These are phyloP conservation scores for Aphelocoma coerulescens DNA, from an alignment of 2,113 vertebrate species.

Conservation along the genomic window DNA sequence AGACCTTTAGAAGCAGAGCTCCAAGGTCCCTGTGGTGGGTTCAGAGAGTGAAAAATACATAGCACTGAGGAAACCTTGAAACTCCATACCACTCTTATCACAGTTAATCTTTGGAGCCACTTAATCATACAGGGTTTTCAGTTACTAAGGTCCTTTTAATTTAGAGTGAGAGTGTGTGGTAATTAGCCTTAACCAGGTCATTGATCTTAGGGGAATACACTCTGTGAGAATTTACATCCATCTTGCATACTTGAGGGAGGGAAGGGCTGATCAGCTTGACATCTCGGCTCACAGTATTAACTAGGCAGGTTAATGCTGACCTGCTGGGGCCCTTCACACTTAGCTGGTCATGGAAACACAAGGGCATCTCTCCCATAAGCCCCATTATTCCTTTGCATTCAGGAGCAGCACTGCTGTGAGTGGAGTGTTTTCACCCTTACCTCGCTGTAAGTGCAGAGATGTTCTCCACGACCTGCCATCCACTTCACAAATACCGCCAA, in stretches of 20 bases:
- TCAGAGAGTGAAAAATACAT: neutral
- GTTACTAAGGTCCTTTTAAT: conserved; percentile 61
- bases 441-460: neutral
- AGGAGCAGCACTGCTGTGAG: neutral
- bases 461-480: neutral
- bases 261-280: neutral
- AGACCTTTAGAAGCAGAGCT: neutral
- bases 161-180: conserved; percentile 40
- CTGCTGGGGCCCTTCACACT: neutral
- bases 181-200: conserved; percentile 64
- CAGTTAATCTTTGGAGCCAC: conserved; percentile 36
- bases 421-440: neutral
- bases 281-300: neutral
- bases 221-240: conserved; percentile 25
- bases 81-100: neutral
- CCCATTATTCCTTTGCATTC: neutral
- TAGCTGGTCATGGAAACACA: neutral
- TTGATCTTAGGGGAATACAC: conserved; percentile 50
- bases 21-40: neutral
- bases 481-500: neutral
- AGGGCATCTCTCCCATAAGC: neutral
- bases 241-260: conserved; percentile 3
- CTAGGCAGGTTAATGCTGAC: conserved; percentile 18
- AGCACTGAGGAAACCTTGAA: conserved; percentile 16
- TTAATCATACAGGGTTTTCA: conserved; percentile 59